Conservation (phyloP, 2,797 vertebrate genomes). For the Microctenopoma steveboyesi region DNA sequence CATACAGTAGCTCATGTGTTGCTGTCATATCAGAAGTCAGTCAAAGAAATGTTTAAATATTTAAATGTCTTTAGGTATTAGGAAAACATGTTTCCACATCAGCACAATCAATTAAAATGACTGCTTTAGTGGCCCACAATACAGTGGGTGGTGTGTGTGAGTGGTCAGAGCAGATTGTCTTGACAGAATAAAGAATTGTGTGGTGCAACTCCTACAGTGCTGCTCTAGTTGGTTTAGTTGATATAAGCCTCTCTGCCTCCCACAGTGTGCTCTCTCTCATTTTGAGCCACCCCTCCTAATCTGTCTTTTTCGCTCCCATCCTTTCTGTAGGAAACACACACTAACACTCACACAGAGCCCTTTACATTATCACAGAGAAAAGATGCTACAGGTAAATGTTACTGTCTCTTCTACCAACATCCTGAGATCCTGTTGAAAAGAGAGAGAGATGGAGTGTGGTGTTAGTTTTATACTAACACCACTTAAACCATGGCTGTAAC, state of each 20-base stretch:
- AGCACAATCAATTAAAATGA: conserved; percentile 42
- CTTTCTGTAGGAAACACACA: conserved; percentile 6
- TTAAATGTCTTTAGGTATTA: neutral
- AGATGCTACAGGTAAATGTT: conserved; percentile 36
- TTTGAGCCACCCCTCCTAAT: conserved; percentile 46
- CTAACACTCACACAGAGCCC: conserved; percentile 16
- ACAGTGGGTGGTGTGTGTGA: conserved; percentile 51
- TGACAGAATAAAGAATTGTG: conserved; percentile 66
- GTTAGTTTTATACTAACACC: conserved; percentile 15
- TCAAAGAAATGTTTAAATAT: no score
- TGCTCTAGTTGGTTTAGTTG: conserved; percentile 61
- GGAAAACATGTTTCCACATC: neutral
- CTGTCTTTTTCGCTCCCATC: conserved; percentile 34
- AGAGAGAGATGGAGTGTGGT: conserved; percentile 3
- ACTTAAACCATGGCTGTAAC: no score
- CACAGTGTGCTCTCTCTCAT: conserved; percentile 59
- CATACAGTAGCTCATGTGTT: no score
- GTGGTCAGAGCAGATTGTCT: conserved; percentile 47
- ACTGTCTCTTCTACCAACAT: neutral
- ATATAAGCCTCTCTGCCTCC: conserved; percentile 70
- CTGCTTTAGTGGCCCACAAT: conserved; percentile 29
- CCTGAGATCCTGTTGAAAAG: conserved; percentile 59
- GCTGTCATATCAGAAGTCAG: no score
- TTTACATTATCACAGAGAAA: conserved; percentile 24
- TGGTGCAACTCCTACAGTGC: conserved; percentile 66